Conservation (phyloP, 2,797 vertebrate genomes). For the Kryptolebias ocellatus region DNA sequence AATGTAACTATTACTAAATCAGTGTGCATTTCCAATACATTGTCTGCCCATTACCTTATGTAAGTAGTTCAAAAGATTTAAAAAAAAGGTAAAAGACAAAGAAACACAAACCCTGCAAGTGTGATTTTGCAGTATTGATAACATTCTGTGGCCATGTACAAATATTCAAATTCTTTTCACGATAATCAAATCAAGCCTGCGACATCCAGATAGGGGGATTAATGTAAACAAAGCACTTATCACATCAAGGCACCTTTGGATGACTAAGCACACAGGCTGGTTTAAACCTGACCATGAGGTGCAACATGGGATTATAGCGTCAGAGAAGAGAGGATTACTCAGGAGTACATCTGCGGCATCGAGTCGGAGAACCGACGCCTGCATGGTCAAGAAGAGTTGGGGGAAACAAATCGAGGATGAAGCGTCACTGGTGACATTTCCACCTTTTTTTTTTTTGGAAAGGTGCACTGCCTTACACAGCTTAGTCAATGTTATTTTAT, state of each 20-base stretch:
- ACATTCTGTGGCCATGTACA: neutral
- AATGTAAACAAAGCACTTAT: conserved; percentile 33
- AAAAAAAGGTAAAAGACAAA: neutral
- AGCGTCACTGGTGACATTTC: no score
- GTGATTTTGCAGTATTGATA: neutral
- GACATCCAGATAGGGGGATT: conserved; percentile 27
- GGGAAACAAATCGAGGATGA: neutral
- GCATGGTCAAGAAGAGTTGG: neutral
- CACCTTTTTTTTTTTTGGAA: neutral
- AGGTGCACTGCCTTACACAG: neutral
- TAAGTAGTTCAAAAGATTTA: neutral
- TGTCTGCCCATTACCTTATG: neutral
- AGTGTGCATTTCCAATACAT: neutral
- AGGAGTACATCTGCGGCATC: conserved; percentile 32
- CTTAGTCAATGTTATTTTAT: no score
- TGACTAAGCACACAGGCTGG: conserved; percentile 60
- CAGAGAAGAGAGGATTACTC: conserved; percentile 71
- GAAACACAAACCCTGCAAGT: neutral
- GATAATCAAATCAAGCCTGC: conserved; percentile 5
- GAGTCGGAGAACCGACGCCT: conserved; percentile 2
- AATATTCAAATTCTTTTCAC: conserved; percentile 10
- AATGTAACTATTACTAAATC: neutral
- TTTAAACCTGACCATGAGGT: conserved; percentile 55
- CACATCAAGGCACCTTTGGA: conserved; percentile 29
- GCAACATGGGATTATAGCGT: conserved; percentile 78